Conservation (phyloP, 1,140 invertebrate species). For the Olivierus martensii region DNA sequence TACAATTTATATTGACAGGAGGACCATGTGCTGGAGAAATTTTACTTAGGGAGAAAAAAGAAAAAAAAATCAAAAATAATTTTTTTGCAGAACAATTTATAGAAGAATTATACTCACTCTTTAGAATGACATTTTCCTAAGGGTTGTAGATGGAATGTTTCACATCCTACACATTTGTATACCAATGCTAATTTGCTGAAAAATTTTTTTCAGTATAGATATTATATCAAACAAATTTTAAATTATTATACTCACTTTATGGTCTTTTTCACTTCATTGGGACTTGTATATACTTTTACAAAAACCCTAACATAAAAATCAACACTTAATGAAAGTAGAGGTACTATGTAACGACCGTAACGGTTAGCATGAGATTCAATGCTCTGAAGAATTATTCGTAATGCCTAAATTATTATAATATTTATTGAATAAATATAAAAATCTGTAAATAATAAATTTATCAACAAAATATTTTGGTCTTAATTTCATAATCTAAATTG, state of each 20-base stretch:
- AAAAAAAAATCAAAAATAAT: neutral
- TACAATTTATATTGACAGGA: neutral
- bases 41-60: neutral
- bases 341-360: slow-evolving; percentile 84
- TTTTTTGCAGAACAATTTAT: neutral
- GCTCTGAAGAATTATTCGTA: slow-evolving; percentile 80
- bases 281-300: slow-evolving; percentile 64
- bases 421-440: slow-evolving; percentile 2
- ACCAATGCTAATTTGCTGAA: slow-evolving; percentile 66
- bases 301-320: slow-evolving; percentile 98
- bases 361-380: slow-evolving; percentile 83
- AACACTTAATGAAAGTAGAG: slow-evolving; percentile 76
- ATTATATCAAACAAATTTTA: neutral
- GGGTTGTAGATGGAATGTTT: slow-evolving; percentile 57
- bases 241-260: slow-evolving; percentile 41
- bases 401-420: slow-evolving; percentile 41
- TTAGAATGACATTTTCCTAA: slow-evolving; percentile 42
- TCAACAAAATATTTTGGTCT: neutral
- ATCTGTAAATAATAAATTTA: neutral
- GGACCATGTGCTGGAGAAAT: neutral
- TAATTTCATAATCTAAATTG: no score
- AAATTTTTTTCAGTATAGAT: neutral
- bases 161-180: slow-evolving; percentile 79
- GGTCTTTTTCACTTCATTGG: slow-evolving; percentile 66
- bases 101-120: neutral